Evolutionary conservation across 2,888 invertebrate genomes (phyloP), one percentile per base, ranked within the genome.

Genomic region (Lasioglossum lativentre): DNA sequence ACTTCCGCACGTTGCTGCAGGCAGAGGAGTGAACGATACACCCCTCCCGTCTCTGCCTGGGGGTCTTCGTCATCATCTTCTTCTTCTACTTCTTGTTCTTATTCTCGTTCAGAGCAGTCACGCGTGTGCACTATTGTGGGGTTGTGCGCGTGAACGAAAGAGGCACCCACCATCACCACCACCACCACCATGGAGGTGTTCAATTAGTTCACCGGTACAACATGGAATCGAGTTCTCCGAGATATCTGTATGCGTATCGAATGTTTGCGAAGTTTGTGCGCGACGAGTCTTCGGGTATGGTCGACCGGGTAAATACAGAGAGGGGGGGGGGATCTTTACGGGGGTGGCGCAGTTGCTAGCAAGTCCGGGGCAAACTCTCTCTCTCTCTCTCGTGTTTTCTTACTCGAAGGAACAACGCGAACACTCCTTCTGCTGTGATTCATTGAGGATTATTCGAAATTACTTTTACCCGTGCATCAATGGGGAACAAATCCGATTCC

Each of bases 1-100:
- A 95, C 87, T 95, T 95, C 82, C 93, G 94, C 79, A 94, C 94
- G 75, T 84, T 95, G 74, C 88, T 95, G 47, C 95, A 95, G 78
- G 95, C 95, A 63, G 95, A 95, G 85, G 95, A 95, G 91, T 95
- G 92, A 94, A 89, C 76, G 66, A 23, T 14, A 16, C 77, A 63
- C 23, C 72, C 72, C 47, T 71, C 34, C 75, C 23, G 8, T 52
- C 42, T 52, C 47, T 59, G 59, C 47, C 40, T 52, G 47, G n/a
- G n/a, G n/a, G n/a, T n/a, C n/a, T n/a, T n/a, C n/a, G n/a, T n/a
- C n/a, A 34, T 34, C 34, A 72, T 40, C 74, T 52, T 52, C 42
- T 47, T 47, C 42, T 45, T 2, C 52, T 52, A 2, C 0, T 23
- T 40, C 74, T 52, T 52, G 19, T 38, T 45, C 42, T 82, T 63